phyloP scores from a whole-genome alignment of 2,113 vertebrate genomes.

The Phoxinus phoxinus region DNA sequence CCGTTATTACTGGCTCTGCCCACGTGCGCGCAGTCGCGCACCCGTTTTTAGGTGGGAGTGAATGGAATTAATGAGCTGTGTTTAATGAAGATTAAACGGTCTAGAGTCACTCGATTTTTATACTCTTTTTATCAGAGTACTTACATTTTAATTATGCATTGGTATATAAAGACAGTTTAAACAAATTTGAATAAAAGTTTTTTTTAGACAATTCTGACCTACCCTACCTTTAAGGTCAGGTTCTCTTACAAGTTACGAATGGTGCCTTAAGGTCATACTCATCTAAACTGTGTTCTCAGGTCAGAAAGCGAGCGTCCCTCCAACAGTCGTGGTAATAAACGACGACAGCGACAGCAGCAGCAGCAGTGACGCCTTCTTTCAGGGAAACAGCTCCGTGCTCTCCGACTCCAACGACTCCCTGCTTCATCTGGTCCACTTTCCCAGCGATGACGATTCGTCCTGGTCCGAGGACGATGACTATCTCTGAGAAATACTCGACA shows the following conservation, averaged over 20 bases:
- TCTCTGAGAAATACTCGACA: background rate
- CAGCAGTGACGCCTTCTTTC: conserved; percentile 42
- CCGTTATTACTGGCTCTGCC: too few species aligned
- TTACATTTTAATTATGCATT: too few species aligned
- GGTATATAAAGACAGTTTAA: too few species aligned
- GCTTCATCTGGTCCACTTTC: background rate
- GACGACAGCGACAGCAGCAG: conserved; percentile 59
- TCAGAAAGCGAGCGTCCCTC: conserved; percentile 41
- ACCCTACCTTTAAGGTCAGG: background rate
- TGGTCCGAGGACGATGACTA: conserved; percentile 8
- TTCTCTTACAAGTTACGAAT: background rate
- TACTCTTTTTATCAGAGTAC: too few species aligned
- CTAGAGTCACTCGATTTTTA: too few species aligned
- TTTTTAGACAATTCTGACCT: too few species aligned
- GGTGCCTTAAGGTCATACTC: background rate
- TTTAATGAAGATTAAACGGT: too few species aligned
- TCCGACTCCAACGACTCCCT: conserved; percentile 24
- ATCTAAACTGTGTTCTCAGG: conserved; percentile 23
- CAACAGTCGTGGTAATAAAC: conserved; percentile 65
- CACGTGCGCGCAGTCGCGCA: too few species aligned
- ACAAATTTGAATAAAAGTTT: too few species aligned
- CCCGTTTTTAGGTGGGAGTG: too few species aligned
- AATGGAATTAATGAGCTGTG: too few species aligned
- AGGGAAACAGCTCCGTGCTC: conserved; percentile 39
- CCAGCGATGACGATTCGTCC: background rate